Base-by-base conservation (phyloP, 1,140 invertebrate genomes). In the Drosophila seguyi region DNA sequence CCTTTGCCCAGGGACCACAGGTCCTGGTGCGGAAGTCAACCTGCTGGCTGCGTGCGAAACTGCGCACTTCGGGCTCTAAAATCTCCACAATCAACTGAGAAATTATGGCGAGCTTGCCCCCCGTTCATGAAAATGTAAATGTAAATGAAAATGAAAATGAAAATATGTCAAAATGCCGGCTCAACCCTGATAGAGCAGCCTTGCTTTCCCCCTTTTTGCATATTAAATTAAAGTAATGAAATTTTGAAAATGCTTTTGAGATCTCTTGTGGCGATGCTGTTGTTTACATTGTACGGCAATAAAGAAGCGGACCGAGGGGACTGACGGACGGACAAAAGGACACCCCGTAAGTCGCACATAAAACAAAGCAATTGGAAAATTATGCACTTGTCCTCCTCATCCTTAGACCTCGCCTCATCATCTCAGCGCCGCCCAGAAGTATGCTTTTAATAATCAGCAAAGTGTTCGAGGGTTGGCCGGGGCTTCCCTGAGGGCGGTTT, bases 351-450 rank as follows among this genome's bases (percentile, higher is more conserved):
- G 53, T 59, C 53, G 39, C 63, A 79, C 67, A 78, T 91, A 81
- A 91, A 91, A 90, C 84, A 90, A 92, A 91, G 81, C 83, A 92
- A 90, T 88, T 72, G 83, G 86, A 92, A 92, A 85, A 92, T 92
- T 92, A 90, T 92, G 79, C 83, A 92, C 90, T 92, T 92, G 86
- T 92, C 48, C 56, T 48, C 6, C 25, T 25, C 31, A 31, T 31
- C 29, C 29, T 31, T 7, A 31, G 29, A 31, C 29, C 29, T 31
- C 29, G 8, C 48, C 67, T 71, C 47, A 66, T 69, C 62, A 67
- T 68, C 42, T 62, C 63, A n/a, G 44, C 57, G 42, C 39, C 78
- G 72, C 83, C 62, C 58, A 71, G 76, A 75, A 90, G 79, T 79
- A 82, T 82, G 81, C 86, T 79, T 85, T 86, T 90, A 79, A 90